A percentile compares a stretch with the other conserved stretches of the same genome.
Conservation (phyloP, 1,140 invertebrate genomes). For the Leptinotarsa undecemlineata region DNA sequence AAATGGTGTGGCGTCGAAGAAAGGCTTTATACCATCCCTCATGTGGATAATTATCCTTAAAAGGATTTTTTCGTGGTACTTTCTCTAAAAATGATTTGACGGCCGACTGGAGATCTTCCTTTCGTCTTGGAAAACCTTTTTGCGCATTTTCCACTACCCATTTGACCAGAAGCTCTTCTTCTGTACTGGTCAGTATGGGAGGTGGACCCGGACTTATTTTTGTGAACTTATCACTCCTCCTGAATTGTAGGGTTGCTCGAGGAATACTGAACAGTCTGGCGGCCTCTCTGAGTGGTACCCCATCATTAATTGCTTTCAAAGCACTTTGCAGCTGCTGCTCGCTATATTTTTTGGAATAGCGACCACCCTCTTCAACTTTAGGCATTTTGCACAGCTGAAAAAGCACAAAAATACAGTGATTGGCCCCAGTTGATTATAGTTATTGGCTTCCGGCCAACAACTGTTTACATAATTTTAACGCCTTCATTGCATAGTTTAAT, state of each 20-base stretch:
- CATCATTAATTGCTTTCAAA: not conserved
- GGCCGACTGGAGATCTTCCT: conserved; percentile 31
- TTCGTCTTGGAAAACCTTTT: conserved; percentile 23
- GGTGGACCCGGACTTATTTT: conserved; percentile 22
- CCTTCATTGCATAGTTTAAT: not conserved
- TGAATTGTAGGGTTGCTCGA: not conserved
- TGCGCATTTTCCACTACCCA: conserved; percentile 31
- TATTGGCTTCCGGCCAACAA: not conserved
- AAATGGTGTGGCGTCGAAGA: conserved; percentile 39
- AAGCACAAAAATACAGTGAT: not conserved
- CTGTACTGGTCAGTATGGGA: conserved; percentile 33
- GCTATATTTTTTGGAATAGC: conserved; percentile 11
- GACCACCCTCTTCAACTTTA: conserved; percentile 2
- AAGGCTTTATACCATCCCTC: conserved; percentile 41
- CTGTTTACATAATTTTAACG: not conserved
- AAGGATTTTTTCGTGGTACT: conserved; percentile 41
- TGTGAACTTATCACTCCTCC: not conserved
- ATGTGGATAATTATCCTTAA: conserved; percentile 45
- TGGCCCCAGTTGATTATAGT: not conserved
- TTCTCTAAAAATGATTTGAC: conserved; percentile 36
- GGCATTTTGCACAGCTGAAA: conserved; percentile 3
- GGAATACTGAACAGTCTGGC: not conserved
- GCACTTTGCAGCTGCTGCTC: conserved; percentile 9
- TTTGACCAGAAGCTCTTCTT: conserved; percentile 34
- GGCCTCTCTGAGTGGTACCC: conserved; percentile 4